phyloP scores from a whole-genome alignment of 2,888 invertebrate genomes.

The Microctonus hyperodae region DNA sequence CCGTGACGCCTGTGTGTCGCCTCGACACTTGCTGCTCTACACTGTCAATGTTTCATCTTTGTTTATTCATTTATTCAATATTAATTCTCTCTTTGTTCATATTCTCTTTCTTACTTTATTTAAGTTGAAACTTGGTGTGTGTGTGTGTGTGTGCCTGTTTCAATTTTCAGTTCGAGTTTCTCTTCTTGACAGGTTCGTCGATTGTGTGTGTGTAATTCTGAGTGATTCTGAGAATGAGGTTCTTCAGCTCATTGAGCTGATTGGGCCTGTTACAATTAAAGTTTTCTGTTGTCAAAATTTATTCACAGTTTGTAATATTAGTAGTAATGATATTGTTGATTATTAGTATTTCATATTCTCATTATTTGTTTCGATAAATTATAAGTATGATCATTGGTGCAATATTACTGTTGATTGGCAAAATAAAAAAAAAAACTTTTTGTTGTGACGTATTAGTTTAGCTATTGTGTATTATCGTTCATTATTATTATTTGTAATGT shows the following conservation, averaged over 20 bases:
- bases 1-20: slow-evolving; percentile 33
- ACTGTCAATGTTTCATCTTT: slow-evolving; percentile 32
- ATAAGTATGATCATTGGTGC: background rate
- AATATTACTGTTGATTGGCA: background rate
- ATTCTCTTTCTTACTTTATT: background rate
- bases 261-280: no score
- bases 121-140: background rate
- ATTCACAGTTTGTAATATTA: background rate
- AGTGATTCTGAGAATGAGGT: slow-evolving; percentile 1
- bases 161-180: background rate
- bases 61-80: slow-evolving; percentile 12
- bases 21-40: slow-evolving; percentile 33
- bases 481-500: background rate
- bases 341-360: background rate
- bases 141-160: background rate
- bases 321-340: background rate
- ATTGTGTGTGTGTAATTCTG: no score
- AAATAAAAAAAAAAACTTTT: no score
- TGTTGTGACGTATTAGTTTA: no score
- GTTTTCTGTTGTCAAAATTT: background rate
- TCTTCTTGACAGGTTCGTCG: slow-evolving; percentile 1
- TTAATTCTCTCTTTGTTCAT: background rate
- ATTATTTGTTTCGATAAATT: background rate
- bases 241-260: background rate
- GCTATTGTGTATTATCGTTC: background rate